Evolutionary conservation across 2,888 invertebrate species (phyloP).

Genomic region (Macroteleia sp.): DNA sequence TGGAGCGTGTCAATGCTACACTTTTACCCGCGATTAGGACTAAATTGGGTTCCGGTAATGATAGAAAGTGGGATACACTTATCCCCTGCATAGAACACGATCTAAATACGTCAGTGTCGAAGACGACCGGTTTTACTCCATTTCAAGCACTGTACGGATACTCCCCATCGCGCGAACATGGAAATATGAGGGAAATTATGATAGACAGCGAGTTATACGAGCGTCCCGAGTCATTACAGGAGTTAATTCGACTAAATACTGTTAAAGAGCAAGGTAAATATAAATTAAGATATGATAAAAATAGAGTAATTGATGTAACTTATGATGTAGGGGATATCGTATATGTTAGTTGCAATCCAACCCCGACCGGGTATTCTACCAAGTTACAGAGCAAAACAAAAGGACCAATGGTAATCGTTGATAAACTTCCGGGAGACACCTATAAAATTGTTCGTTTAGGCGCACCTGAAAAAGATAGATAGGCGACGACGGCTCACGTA

Average conservation of each 20-base stretch:
- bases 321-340: no score
- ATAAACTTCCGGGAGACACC: no score
- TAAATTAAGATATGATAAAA: no score
- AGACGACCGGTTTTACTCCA: constrained; percentile 3
- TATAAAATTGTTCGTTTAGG: no score
- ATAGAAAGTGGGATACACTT: constrained; percentile 7
- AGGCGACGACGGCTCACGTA: no score
- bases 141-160: constrained; percentile 14
- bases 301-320: no score
- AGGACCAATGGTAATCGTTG: no score
- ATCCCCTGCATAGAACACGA: constrained; percentile 1
- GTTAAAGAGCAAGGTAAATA: no score
- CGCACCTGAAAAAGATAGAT: no score
- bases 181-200: not conserved
- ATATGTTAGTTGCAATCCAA: no score
- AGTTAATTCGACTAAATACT: not conserved
- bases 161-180: not conserved
- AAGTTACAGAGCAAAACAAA: no score
- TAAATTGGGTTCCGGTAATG: not conserved
- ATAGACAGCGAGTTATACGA: constrained; percentile 3
- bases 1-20: constrained; percentile 12
- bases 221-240: not conserved
- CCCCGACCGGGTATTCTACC: no score
- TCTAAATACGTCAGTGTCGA: constrained; percentile 3
- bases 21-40: constrained; percentile 21